Conservation (phyloP, 2,113 vertebrate genomes). For the Mixornis gularis region DNA sequence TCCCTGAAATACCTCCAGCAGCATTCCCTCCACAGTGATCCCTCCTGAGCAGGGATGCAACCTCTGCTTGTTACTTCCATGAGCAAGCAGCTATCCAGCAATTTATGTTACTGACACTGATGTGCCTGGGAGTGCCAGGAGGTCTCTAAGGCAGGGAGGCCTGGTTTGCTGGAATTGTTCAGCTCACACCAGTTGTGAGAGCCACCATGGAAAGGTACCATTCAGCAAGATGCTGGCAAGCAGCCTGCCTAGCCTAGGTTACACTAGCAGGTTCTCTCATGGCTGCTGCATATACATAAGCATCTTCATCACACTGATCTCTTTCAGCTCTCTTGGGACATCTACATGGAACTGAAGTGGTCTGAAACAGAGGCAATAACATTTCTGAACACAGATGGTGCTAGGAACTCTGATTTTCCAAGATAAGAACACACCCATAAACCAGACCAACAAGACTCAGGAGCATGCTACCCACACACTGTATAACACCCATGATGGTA, state of each 20-base stretch:
- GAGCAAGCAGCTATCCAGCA: neutral
- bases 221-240: neutral
- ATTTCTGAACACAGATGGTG: neutral
- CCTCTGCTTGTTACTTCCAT: neutral
- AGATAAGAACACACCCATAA: constrained; percentile 33
- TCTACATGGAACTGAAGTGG: neutral
- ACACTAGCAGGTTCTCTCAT: neutral
- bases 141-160: neutral
- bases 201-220: neutral
- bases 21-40: neutral
- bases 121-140: neutral
- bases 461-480: neutral
- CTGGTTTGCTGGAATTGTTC: neutral
- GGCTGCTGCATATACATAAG: neutral
- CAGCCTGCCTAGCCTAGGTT: neutral
- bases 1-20: neutral
- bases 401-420: neutral
- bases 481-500: neutral
- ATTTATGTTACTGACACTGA: neutral
- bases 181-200: neutral
- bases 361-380: neutral
- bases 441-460: constrained; percentile 22
- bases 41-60: neutral
- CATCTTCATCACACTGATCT: neutral
- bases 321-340: neutral